Conservation (phyloP, 1,140 invertebrate species). For the Oreohelix idahoensis region DNA sequence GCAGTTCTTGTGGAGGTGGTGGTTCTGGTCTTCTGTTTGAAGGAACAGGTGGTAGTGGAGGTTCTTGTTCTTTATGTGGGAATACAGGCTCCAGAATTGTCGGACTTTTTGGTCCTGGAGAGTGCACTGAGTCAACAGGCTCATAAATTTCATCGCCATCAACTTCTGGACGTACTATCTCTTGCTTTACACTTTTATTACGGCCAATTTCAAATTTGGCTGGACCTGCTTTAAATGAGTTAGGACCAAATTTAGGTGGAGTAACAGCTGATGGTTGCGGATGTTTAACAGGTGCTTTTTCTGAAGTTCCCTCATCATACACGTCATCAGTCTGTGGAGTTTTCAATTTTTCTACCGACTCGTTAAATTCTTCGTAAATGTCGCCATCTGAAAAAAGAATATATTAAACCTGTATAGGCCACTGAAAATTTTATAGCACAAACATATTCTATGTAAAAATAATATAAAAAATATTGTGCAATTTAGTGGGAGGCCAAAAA, state of each 20-base stretch:
- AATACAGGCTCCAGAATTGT: too few relatives aligned
- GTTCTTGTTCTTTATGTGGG: not conserved
- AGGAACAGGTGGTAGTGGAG: not conserved
- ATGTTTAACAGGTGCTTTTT: not conserved
- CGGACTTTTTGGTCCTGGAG: not conserved
- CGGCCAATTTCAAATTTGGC: not conserved
- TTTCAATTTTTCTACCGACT: not conserved
- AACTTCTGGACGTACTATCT: not conserved
- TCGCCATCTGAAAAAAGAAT: not conserved
- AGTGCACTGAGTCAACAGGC: not conserved
- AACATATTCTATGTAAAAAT: too few relatives aligned
- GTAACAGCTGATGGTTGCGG: not conserved
- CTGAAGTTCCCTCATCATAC: not conserved
- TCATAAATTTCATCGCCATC: not conserved
- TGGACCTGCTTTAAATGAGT: not conserved
- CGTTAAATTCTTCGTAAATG: constrained; percentile 12
- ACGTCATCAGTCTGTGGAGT: not conserved
- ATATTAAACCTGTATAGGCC: too few relatives aligned
- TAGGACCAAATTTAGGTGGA: not conserved
- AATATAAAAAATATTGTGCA: too few relatives aligned
- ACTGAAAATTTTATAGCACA: too few relatives aligned
- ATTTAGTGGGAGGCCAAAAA: too few relatives aligned
- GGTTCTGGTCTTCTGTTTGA: not conserved
- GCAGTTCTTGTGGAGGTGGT: not conserved
- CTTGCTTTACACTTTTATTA: not conserved